These are phyloP conservation scores for Nasalis larvatus DNA, from an alignment of 2,113 vertebrate genomes.

Conservation along the genomic window DNA sequence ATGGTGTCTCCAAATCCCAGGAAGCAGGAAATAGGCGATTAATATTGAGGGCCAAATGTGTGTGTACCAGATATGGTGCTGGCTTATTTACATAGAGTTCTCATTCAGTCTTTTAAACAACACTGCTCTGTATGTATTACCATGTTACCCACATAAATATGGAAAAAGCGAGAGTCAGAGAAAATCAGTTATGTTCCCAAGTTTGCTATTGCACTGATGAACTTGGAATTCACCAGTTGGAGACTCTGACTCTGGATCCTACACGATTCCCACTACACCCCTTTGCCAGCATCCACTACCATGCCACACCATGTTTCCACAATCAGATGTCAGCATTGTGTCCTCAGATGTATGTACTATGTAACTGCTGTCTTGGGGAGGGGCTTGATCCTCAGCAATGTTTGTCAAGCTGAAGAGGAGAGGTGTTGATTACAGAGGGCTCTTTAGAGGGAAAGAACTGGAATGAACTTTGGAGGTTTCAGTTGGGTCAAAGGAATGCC, in stretches of 20 bases:
- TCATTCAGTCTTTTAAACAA: not conserved
- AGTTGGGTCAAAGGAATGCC: not conserved
- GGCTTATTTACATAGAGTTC: not conserved
- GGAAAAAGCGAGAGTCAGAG: not conserved
- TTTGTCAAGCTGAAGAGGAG: not conserved
- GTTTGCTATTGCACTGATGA: not conserved
- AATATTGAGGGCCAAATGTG: fast-evolving
- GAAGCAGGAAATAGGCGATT: not conserved
- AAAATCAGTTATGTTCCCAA: not conserved
- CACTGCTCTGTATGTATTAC: not conserved
- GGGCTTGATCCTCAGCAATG: not conserved
- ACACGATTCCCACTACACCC: not conserved
- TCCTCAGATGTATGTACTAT: not conserved
- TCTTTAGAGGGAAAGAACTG: not conserved
- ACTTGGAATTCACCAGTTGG: not conserved
- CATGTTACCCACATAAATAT: not conserved
- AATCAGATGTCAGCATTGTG: not conserved
- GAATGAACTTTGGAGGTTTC: not conserved
- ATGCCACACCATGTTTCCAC: fast-evolving
- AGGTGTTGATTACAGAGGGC: not conserved
- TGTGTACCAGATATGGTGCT: fast-evolving
- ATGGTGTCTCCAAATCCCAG: not conserved
- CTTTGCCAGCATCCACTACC: not conserved
- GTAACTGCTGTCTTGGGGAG: not conserved
- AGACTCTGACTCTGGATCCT: not conserved